Percentiles rank a stretch among this genome's conserved stretches.
Evolutionary conservation across 2,797 vertebrate species (phyloP).

Genomic region (Rhinella marina): DNA sequence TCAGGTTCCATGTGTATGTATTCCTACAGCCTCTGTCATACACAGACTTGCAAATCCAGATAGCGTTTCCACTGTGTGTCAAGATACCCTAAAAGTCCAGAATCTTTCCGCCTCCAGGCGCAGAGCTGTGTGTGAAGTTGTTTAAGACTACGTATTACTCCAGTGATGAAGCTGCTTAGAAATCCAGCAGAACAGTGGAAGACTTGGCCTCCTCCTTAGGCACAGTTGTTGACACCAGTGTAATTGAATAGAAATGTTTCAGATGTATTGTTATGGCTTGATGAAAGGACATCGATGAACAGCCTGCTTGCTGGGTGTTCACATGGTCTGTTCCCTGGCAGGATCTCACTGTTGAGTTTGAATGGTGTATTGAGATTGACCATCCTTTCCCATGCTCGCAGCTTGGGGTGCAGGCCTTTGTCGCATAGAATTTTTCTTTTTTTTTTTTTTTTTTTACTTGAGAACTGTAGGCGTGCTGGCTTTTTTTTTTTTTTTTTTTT

Average conservation of each 20-base stretch:
- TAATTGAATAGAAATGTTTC: conserved; percentile 18
- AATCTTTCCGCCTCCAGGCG: neutral
- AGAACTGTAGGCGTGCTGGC: neutral
- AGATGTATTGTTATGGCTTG: conserved; percentile 21
- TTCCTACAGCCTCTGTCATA: no score
- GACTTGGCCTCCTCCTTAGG: neutral
- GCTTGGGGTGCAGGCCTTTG: neutral
- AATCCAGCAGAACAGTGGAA: neutral
- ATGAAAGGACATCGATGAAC: conserved; percentile 30
- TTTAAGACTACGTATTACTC: neutral
- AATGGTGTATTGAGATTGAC: conserved; percentile 37
- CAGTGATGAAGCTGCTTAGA: neutral
- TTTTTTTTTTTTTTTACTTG: neutral
- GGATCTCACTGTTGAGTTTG: conserved; percentile 9
- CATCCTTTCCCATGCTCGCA: conserved; percentile 35
- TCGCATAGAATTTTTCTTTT: neutral
- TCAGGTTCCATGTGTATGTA: no score
- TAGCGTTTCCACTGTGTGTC: no score
- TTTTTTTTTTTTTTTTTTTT: neutral
- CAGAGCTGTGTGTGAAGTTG: neutral
- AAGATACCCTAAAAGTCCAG: neutral
- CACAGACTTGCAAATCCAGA: no score
- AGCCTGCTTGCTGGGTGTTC: conserved; percentile 22
- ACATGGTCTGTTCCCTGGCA: conserved; percentile 31
- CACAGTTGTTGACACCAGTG: neutral